Percentiles rank a stretch among this genome's conserved stretches.
These are phyloP conservation scores for Leptobrachium leishanense DNA, from an alignment of 2,113 vertebrate species.

Conservation along the genomic window DNA sequence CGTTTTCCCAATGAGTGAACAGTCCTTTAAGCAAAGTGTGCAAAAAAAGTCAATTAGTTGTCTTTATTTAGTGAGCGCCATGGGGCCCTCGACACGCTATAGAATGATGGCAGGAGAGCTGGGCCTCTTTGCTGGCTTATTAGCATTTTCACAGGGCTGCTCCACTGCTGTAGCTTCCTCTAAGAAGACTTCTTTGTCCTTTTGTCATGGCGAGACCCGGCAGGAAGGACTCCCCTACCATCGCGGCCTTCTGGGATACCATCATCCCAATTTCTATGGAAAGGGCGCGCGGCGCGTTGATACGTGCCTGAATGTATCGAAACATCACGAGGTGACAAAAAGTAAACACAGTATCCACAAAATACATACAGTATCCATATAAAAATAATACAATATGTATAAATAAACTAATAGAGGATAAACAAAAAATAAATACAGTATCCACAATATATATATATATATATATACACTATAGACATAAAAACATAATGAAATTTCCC, in stretches of 20 bases:
- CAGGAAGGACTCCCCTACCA: slow-evolving; percentile 70
- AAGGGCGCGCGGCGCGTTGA: slow-evolving; percentile 29
- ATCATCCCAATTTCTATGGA: slow-evolving; percentile 62
- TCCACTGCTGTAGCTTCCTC: slow-evolving; percentile 73
- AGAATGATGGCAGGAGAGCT: slow-evolving; percentile 78
- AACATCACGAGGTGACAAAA: background rate
- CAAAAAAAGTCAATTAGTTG: slow-evolving; percentile 82
- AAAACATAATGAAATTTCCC: too few relatives aligned
- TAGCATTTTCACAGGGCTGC: slow-evolving; percentile 77
- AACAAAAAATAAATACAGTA: too few relatives aligned
- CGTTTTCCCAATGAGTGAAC: slow-evolving; percentile 74
- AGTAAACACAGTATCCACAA: background rate
- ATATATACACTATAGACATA: too few relatives aligned
- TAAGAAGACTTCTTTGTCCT: slow-evolving; percentile 77
- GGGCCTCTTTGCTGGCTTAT: slow-evolving; percentile 75
- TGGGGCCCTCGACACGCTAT: slow-evolving; percentile 77
- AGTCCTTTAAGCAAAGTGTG: slow-evolving; percentile 77
- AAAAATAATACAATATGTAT: too few relatives aligned
- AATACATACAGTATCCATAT: too few relatives aligned
- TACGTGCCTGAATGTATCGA: slow-evolving; percentile 14
- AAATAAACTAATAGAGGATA: too few relatives aligned
- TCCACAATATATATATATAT: too few relatives aligned
- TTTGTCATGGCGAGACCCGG: slow-evolving; percentile 73
- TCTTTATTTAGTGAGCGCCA: slow-evolving; percentile 82
- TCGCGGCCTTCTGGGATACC: slow-evolving; percentile 73